Evolutionary conservation across 2,888 invertebrate genomes (phyloP), one percentile per base, ranked within the genome.

Genomic region (Blastobasis lacticolella): DNA sequence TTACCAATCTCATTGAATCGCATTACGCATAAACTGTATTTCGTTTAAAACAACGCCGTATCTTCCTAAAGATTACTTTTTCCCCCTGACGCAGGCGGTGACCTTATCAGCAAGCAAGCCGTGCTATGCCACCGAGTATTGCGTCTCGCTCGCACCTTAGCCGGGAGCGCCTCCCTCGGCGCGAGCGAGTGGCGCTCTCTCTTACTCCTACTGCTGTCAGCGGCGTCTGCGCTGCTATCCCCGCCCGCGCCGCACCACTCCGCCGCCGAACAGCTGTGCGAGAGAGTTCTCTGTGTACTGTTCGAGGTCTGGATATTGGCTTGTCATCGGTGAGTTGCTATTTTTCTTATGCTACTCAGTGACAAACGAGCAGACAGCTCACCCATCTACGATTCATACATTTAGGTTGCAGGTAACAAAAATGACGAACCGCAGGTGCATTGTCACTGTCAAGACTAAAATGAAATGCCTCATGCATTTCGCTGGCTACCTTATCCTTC

Each of bases 181-280:
- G 90, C 94, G 23, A 94, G 94, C 62, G 97, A 98, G 6, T 99
- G 98, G 98, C 94, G 97, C 70, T 91, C 95, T 1, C 78, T 98
- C 42, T 88, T 98, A 48, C 85, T 96, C 54, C 95, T 98, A 80
- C 89, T 98, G 58, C 88, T 98, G 55, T 74, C 82, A 0, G 86
- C 98, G 41, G 98, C 97, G 70, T 95, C 97, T 62, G 95, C 96
- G 6, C 88, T 98, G 43, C 88, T 98, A 55, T 94, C 97, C 2
- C 97, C 98, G 37, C 98, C 98, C 5, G 95, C 95, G 5, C 94
- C 97, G 38, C 95, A 95, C 83, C 97, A 97, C 81, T 95, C 97
- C 69, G 96, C 97, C n/a, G 96, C 96, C 0, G 97, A 97, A 75
- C 97, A 98, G 75, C 89, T 98, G 46, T 97, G 97, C 75, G 97